Evolutionary conservation across 1,140 invertebrate species (phyloP), one percentile per base, ranked within the genome.

Genomic region (Homarus americanus): DNA sequence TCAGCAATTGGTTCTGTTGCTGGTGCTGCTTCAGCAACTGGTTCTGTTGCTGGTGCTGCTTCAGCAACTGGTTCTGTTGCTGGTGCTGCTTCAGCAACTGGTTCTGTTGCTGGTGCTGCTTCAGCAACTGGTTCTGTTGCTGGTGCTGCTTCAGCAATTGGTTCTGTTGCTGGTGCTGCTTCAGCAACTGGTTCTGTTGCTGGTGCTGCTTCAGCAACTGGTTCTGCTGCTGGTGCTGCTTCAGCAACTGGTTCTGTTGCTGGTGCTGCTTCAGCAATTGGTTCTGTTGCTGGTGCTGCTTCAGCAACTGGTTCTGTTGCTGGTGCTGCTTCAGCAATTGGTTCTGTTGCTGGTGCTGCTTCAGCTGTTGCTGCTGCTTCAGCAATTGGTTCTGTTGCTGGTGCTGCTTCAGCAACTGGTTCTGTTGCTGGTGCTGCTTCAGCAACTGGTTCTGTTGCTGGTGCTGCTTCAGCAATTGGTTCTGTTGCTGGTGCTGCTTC

Each of bases 401-500:
- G 17, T 66, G 34, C 63, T 32, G 63, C 53, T 84, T 44, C 82
- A 63, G 53, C 82, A 24, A 69, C 82, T 82, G 80, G 40, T 82
- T 82, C 53, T 49, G 36, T 20, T 82, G 36, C 80, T 58, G n/a
- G 17, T 49, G 53, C 80, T 58, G 24, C 80, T 58, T 38, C 53
- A 20, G 40, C 53, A 63, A 34, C 34, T 79, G n/a, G 28, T 20
- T 49, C 36, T 80, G 44, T 15, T 10, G 36, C 73, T 20, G 66
- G 17, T 80, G 44, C 44, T 10, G 36, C 73, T 75, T 41, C 69
- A 15, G 84, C 32, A 49, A 72, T 24, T 73, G 86, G 15, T 88
- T 73, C 75, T 58, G 78, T 20, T 24, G 78, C 87, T 88, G 38
- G 41, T 58, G 78, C 34, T 24, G 78, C 87, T 79, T 63, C 76